Evolutionary conservation across 2,113 vertebrate genomes (phyloP).

Genomic region (Campylomormyrus numenius): DNA sequence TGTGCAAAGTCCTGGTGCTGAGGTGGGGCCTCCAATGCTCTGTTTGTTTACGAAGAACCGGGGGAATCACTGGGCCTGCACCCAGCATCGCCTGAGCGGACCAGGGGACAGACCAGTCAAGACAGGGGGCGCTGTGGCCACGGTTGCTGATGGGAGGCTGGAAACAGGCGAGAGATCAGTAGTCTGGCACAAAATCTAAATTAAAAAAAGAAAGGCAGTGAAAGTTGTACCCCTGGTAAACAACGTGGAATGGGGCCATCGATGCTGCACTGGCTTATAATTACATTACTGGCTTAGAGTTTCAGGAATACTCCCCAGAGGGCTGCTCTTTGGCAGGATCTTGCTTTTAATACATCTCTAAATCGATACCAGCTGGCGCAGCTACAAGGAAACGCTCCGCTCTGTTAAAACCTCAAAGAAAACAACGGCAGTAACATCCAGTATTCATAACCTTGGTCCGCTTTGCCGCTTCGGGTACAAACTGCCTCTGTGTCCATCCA

Average conservation of each 20-base stretch:
- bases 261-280: slow-evolving; percentile 50
- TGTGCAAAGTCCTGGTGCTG: background rate
- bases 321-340: slow-evolving; percentile 57
- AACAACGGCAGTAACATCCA: slow-evolving; percentile 55
- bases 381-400: slow-evolving; percentile 59
- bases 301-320: slow-evolving; percentile 55
- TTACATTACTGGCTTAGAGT: slow-evolving; percentile 62
- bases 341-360: slow-evolving; percentile 58
- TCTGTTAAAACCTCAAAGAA: slow-evolving; percentile 57
- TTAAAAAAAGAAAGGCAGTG: slow-evolving; percentile 38
- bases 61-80: background rate
- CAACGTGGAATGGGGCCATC: slow-evolving; percentile 43
- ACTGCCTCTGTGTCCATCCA: slow-evolving; percentile 18
- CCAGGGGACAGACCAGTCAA: background rate
- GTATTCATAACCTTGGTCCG: slow-evolving; percentile 50
- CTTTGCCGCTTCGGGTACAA: slow-evolving; percentile 37
- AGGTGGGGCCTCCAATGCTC: background rate
- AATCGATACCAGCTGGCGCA: slow-evolving; percentile 64
- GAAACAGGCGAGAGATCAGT: background rate
- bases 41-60: background rate
- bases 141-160: background rate
- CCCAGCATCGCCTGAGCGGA: background rate
- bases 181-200: background rate
- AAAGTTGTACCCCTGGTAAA: slow-evolving; percentile 44
- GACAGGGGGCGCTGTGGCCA: background rate